Evolutionary conservation across 2,888 invertebrate species (phyloP), one percentile per base, ranked within the genome.

Genomic region (Polylopha cassiicola): DNA sequence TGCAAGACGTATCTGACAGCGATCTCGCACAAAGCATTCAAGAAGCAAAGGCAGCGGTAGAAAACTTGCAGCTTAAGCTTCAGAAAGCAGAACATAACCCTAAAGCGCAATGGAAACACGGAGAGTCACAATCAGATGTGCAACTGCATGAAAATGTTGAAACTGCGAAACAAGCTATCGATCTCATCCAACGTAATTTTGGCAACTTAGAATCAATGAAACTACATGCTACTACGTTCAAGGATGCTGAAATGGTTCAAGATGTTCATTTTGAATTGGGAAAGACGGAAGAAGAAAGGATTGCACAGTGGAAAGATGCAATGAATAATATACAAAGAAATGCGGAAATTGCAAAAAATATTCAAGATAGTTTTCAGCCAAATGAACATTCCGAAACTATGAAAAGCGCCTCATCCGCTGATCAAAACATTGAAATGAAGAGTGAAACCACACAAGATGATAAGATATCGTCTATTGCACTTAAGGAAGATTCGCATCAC

Each of bases 41-140:
- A 39, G 65, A 73, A 59, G 82, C 80, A 8, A 79, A 75, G 46
- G 73, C 74, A 61, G 81, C 80, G 1, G 71, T 82, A n/a, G 73
- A 81, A 48, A 69, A 65, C 37, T 52, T 84, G 14, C 74, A 80
- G 50, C 63, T 59, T 10, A 73, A 79, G 43, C 48, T 81, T 17
- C 54, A 62, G 33, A 67, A 60, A 45, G 66, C 69, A 20, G 73
- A 79, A 37, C 49, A 59, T 21, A 62, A 52, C 39, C 47, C 41
- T 31, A 62, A 59, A 47, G 36, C 47, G 2, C 44, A 54, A 30
- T 57, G 56, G 49, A 56, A 61, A 31, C 57, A 67, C 8, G 51
- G 52, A 13, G 38, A 53, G 9, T 39, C 55, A 6, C 60, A 63
- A 27, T 30, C 68, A 6, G 71, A 78, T 39, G 50, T 46, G 9